Base-by-base conservation (phyloP, 1,140 invertebrate species). In the Hycleus cichorii region DNA sequence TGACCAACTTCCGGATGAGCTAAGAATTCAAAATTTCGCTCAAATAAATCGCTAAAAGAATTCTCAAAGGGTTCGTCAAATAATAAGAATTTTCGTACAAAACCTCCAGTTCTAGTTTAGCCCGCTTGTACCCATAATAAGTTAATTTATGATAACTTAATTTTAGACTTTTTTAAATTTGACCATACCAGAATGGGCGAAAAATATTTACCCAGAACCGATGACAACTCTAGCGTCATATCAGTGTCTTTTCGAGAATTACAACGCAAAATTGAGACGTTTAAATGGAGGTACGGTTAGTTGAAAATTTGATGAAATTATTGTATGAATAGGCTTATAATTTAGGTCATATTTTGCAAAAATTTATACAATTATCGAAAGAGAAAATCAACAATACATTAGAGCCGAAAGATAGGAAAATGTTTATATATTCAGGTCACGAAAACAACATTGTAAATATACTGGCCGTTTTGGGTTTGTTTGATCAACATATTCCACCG, bases 361-460 rank as follows among this genome's bases (percentile, higher is more conserved):
- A 2, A 32, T 32, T 32, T 3, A 32, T 32, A 4, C 32, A 32
- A 32, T 32, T 32, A 32, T 32, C 32, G 1, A 32, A 32, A 7
- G n/a, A 4, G 32, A 32, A 32, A 32, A 32, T 32, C 7, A 4
- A 32, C 0, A 32, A 32, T 7, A 32, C 32, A 7, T 32, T 32
- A 2, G 4, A 32, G 4, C 51, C 47, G 2, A 39, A 10, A 11
- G 55, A 59, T 27, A 54, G 58, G 39, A 84, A 84, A 59, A 60
- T 66, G 9, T 76, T 76, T 45, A 57, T 85, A 39, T 84, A 81
- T 65, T 82, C 82, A 3, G 82, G 76, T 7, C 87, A 90, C 67
- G 88, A 90, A 68, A 83, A 83, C 47, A 88, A 85, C 27, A 74
- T 90, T 3, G 79, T 82, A 1, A 80, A 80, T n/a, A 60, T 89